Percentiles rank a stretch among this genome's conserved stretches.
These are phyloP conservation scores for Pholis gunnellus DNA, from an alignment of 2,113 vertebrate genomes.

Conservation along the genomic window DNA sequence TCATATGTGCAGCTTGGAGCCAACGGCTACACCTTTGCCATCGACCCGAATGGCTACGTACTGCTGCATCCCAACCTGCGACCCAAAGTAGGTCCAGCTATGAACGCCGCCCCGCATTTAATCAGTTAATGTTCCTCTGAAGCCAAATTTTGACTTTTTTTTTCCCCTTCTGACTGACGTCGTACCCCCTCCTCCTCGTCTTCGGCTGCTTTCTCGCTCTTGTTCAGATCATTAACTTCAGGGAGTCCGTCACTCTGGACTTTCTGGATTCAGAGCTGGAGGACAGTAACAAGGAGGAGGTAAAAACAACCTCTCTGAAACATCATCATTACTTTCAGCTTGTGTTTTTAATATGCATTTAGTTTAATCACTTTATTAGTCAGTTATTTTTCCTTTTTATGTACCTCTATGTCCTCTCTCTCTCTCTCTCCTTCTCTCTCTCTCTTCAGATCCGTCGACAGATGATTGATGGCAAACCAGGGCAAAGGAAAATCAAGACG, in stretches of 20 bases:
- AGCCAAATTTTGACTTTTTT: slow-evolving; percentile 27
- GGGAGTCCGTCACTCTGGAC: slow-evolving; percentile 95
- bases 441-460: slow-evolving; percentile 90
- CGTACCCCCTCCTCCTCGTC: slow-evolving; percentile 5
- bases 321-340: neutral
- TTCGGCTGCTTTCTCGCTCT: slow-evolving; percentile 34
- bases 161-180: slow-evolving; percentile 28
- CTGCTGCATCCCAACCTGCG: slow-evolving; percentile 97
- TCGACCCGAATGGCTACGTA: slow-evolving; percentile 97
- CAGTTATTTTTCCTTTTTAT: neutral
- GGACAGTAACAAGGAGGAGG: slow-evolving; percentile 95
- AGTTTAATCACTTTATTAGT: neutral
- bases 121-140: neutral
- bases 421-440: slow-evolving; percentile 6
- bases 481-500: slow-evolving; percentile 92
- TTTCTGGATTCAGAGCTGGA: slow-evolving; percentile 97
- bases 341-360: neutral
- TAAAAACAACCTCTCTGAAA: slow-evolving; percentile 64
- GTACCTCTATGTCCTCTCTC: neutral
- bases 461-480: slow-evolving; percentile 94
- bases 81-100: slow-evolving; percentile 87
- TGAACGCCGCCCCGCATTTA: neutral
- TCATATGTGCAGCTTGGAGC: slow-evolving; percentile 90
- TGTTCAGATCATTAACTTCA: slow-evolving; percentile 94
- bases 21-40: slow-evolving; percentile 98